Conservation (phyloP, 2,888 invertebrate species). For the Tipula lateralis region DNA sequence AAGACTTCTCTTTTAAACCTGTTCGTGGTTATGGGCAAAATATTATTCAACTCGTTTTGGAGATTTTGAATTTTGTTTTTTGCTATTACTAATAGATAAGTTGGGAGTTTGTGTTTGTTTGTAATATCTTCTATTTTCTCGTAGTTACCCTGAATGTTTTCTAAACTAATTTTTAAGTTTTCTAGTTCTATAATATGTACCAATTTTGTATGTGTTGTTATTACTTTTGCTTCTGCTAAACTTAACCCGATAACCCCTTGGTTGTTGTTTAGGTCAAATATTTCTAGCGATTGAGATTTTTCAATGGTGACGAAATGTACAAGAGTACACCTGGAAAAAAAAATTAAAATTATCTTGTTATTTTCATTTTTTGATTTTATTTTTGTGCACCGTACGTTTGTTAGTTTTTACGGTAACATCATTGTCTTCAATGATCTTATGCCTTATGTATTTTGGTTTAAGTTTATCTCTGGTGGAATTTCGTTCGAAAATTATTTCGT, state of each 20-base stretch:
- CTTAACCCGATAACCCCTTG: neutral
- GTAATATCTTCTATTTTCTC: neutral
- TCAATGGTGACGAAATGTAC: neutral
- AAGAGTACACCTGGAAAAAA: neutral
- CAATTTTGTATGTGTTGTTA: neutral
- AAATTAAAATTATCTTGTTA: neutral
- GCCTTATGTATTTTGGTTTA: neutral
- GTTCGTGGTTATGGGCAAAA: neutral
- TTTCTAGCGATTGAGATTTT: constrained; percentile 7
- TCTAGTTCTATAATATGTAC: neutral
- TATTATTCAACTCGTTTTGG: neutral
- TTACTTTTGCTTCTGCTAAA: neutral
- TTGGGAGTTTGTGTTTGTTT: neutral
- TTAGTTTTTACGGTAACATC: neutral
- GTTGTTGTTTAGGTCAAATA: constrained; percentile 13
- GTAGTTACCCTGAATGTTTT: neutral
- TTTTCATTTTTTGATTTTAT: neutral
- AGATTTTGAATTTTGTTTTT: neutral
- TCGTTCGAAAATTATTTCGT: neutral
- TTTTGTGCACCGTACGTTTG: neutral
- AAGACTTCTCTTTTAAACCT: neutral
- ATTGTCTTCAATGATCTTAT: neutral
- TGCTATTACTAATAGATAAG: constrained; percentile 3
- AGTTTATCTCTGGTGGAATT: constrained; percentile 5
- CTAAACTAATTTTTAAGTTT: neutral